phyloP scores from a whole-genome alignment of 2,797 vertebrate genomes.

The Thaleichthys pacificus region DNA sequence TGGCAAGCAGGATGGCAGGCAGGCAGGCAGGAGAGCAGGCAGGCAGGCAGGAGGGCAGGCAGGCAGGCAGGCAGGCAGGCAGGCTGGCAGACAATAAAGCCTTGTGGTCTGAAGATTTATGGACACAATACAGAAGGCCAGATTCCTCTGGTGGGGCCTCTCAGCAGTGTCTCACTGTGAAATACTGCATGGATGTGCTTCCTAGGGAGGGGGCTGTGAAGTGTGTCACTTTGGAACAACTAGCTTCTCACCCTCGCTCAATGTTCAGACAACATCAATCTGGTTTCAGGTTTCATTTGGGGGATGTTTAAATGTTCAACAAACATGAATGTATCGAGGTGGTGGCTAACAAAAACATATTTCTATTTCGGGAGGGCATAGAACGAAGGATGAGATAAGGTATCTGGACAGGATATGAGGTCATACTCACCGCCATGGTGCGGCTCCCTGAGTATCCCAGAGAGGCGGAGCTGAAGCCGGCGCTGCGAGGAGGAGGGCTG shows the following conservation, averaged over 20 bases:
- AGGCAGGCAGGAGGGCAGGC: background rate
- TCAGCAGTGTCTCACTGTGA: slow-evolving; percentile 4
- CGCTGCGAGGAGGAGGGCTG: slow-evolving; percentile 21
- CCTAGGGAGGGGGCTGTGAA: slow-evolving; percentile 32
- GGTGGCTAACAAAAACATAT: too few relatives aligned
- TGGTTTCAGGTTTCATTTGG: background rate
- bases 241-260: slow-evolving; percentile 12
- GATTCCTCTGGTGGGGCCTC: background rate
- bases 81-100: background rate
- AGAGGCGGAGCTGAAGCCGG: slow-evolving; percentile 76
- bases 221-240: slow-evolving; percentile 27
- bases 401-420: background rate
- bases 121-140: too few relatives aligned
- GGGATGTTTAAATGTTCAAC: background rate
- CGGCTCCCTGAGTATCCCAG: slow-evolving; percentile 67
- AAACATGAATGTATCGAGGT: too few relatives aligned
- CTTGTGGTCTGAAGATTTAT: too few relatives aligned
- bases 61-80: background rate
- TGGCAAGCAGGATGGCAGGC: background rate
- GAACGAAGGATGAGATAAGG: background rate
- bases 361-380: too few relatives aligned
- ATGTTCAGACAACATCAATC: background rate
- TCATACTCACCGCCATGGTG: slow-evolving; percentile 71
- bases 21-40: too few relatives aligned
- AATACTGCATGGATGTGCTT: slow-evolving; percentile 44